phyloP scores from a whole-genome alignment of 2,888 invertebrate species.

The Drosophila silvestris region DNA sequence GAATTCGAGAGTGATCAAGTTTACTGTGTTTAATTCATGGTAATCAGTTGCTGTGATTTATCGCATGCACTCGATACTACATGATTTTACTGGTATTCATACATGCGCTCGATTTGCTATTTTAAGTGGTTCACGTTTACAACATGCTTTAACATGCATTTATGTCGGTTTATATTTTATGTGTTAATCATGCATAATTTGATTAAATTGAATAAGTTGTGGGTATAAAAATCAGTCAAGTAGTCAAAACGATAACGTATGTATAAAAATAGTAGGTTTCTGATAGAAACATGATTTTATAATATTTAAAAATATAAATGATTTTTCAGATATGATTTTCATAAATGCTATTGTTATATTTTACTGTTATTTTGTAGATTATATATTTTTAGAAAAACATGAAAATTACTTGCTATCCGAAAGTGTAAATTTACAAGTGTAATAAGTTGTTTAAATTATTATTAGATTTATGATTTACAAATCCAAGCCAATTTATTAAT shows the following conservation, averaged over 20 bases:
- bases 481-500: neutral
- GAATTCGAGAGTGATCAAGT: constrained; percentile 49
- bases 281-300: neutral
- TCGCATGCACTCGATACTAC: constrained; percentile 24
- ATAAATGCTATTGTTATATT: neutral
- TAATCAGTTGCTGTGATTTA: constrained; percentile 53
- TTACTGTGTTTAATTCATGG: constrained; percentile 55
- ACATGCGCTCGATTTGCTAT: constrained; percentile 20
- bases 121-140: constrained; percentile 29
- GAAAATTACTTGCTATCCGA: neutral
- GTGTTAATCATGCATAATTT: constrained; percentile 25
- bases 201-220: neutral
- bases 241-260: constrained; percentile 20
- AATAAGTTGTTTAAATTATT: neutral
- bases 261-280: neutral
- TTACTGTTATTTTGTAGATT: neutral
- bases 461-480: neutral
- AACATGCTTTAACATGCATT: constrained; percentile 41
- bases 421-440: neutral
- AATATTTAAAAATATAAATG: neutral
- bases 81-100: constrained; percentile 39
- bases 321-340: neutral
- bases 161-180: constrained; percentile 12
- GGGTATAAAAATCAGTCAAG: constrained; percentile 8
- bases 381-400: neutral